Conservation (phyloP, 2,113 vertebrate genomes). For the Pseudonaja textilis region DNA sequence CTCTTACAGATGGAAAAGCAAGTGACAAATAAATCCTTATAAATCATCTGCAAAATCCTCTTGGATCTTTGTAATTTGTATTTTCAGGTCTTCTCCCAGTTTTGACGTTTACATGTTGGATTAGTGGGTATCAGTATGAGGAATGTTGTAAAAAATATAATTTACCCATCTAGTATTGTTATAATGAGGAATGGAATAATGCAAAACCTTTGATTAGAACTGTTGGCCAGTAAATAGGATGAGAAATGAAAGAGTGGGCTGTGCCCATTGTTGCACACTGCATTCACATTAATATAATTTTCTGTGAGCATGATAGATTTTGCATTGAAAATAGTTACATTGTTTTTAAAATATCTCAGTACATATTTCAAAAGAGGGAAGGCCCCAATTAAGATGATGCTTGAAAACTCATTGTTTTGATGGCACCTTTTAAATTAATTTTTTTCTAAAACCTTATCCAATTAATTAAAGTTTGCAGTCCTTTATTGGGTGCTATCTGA, state of each 20-base stretch:
- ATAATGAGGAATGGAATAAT: not conserved
- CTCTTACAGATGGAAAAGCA: not conserved
- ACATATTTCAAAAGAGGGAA: not conserved
- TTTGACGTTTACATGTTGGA: not conserved
- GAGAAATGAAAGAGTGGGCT: not conserved
- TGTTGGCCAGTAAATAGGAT: not conserved
- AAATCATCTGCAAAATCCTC: not conserved
- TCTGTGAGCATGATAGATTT: not conserved
- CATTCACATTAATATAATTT: not conserved
- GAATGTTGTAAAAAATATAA: not conserved
- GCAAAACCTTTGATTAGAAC: not conserved
- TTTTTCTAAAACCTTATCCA: not conserved
- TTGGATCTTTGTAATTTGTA: not conserved
- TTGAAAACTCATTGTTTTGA: not conserved
- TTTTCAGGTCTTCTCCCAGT: not conserved
- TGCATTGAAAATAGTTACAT: not conserved
- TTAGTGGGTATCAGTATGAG: not conserved
- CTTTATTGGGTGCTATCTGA: not conserved
- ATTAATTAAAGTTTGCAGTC: not conserved
- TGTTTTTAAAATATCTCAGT: not conserved
- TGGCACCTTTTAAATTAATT: not conserved
- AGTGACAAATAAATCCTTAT: not conserved
- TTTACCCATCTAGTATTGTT: not conserved
- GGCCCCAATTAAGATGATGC: not conserved
- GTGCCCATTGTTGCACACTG: not conserved